Base-by-base conservation (phyloP, 1,140 invertebrate species). In the Anadara kagoshimensis region DNA sequence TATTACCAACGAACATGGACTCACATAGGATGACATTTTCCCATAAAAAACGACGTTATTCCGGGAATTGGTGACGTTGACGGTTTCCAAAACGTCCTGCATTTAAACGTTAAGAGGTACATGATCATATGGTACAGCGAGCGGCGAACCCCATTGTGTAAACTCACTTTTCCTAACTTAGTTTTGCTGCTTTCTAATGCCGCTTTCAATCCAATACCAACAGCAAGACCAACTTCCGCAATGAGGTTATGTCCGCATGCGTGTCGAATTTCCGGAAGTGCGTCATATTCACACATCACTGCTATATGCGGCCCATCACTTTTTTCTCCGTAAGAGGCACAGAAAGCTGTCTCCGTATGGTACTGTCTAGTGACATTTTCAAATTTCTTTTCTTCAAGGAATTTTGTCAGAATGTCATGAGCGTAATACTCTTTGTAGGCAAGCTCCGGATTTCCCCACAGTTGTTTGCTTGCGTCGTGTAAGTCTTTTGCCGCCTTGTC, bases 191-290 rank as follows among this genome's bases (percentile, higher is more conserved):
- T 51, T 43, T 85, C 77, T 36, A 87, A 51, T 10, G 61, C 75
- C 14, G 76, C 69, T 65, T 85, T 85, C 16, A 88, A 64, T 14
- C 73, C 86, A 12, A 88, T 51, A 12, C 69, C 83, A 22, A 78
- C 80, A 14, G 79, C 86, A 18, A 85, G 43, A 0, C 85, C 83
- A 14, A 82, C 80, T 65, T 88, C 86, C 4, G 86, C 83, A 18
- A 88, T 87, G 11, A 88, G 69, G 64, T 88, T 88, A 57, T 88
- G 86, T 0, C 86, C 86, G 73, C 86, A 87, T 0, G 84, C 87
- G 69, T 88, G 86, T 16, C 86, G 87, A 16, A 87, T 81, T 5
- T 75, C 79, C 0, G 86, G 86, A 11, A 88, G 72, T 10, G 86
- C 85, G 68, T 88, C 86, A 65, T 88, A 88, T 75, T 88, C 87